These are phyloP conservation scores for Drosophila birchii DNA, from an alignment of 2,888 invertebrate species.

Conservation along the genomic window DNA sequence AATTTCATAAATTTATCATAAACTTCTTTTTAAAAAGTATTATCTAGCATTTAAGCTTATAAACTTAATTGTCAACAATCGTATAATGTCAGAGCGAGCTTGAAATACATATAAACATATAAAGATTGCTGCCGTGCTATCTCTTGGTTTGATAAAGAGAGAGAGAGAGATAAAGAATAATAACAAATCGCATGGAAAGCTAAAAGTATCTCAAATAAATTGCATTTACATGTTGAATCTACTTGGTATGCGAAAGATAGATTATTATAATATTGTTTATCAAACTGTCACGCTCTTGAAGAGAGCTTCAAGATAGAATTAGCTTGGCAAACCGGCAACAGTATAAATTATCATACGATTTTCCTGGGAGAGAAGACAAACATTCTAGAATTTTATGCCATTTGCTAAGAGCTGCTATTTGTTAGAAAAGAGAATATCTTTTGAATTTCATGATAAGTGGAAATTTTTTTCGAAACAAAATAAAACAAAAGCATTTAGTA, in stretches of 20 bases:
- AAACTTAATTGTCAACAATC: not conserved
- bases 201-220: constrained; percentile 23
- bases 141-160: constrained; percentile 8
- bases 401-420: not conserved
- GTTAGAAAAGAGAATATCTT: not conserved
- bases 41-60: no score
- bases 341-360: constrained; percentile 34
- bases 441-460: constrained; percentile 20
- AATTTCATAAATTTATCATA: no score
- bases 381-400: constrained; percentile 14
- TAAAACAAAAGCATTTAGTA: not conserved
- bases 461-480: constrained; percentile 2
- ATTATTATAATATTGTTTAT: constrained; percentile 30
- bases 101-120: not conserved
- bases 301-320: not conserved
- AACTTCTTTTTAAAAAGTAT: no score
- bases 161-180: constrained; percentile 7
- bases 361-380: not conserved
- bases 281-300: constrained; percentile 2
- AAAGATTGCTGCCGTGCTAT: not conserved
- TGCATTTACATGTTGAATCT: constrained; percentile 24
- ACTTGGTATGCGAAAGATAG: constrained; percentile 1
- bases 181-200: constrained; percentile 7
- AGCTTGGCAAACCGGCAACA: not conserved
- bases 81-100: not conserved